phyloP scores from a whole-genome alignment of 2,113 vertebrate species.

The Setophaga kirtlandii region DNA sequence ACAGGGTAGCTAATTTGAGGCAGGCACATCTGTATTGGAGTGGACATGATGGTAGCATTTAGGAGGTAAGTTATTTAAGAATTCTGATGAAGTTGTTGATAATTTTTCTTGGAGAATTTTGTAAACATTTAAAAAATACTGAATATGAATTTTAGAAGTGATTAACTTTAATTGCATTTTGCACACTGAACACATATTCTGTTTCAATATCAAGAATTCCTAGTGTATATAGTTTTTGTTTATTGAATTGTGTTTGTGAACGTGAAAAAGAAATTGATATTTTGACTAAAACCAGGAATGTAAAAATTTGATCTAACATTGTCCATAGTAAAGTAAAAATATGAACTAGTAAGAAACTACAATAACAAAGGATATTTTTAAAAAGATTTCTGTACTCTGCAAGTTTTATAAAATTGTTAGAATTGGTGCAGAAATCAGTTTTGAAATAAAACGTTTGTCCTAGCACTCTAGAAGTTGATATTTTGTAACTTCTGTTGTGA shows the following conservation, averaged over 20 bases:
- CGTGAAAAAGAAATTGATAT: background rate
- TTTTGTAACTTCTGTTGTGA: background rate
- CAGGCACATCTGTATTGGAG: background rate
- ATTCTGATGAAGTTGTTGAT: background rate
- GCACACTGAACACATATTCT: background rate
- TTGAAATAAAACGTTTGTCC: background rate
- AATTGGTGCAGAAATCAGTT: background rate
- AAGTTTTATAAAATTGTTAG: background rate
- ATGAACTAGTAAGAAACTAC: background rate
- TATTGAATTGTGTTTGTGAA: background rate
- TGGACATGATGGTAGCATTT: fast-evolving
- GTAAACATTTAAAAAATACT: background rate
- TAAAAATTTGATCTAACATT: background rate
- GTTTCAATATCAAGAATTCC: background rate
- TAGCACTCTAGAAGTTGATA: background rate
- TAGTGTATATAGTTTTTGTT: background rate
- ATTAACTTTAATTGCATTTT: background rate
- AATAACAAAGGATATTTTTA: background rate
- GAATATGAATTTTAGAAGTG: background rate
- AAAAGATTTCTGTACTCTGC: background rate
- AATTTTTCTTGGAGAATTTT: background rate
- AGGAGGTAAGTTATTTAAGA: background rate
- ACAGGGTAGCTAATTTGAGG: background rate
- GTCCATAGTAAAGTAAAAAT: background rate
- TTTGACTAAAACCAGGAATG: background rate